A percentile compares a stretch with the other conserved stretches of the same genome.
Conservation (phyloP, 2,888 invertebrate species). For the Oscheius sp. region DNA sequence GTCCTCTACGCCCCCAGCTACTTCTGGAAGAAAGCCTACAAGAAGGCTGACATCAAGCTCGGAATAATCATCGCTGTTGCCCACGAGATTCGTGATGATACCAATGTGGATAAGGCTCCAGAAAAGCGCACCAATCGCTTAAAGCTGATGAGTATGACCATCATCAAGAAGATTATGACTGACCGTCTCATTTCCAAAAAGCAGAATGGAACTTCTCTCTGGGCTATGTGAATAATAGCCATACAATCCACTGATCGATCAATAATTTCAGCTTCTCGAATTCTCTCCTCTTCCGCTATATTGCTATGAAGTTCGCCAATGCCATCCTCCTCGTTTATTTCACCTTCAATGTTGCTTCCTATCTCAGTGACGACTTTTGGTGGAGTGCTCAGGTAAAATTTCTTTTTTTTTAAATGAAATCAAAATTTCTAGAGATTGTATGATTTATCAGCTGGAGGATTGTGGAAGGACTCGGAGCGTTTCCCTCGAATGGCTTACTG, state of each 20-base stretch:
- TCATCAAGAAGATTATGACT: no score
- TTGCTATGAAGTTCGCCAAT: neutral
- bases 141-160: no score
- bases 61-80: no score
- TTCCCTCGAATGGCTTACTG: conserved; percentile 24
- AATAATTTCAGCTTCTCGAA: no score
- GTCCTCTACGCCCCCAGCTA: conserved; percentile 15
- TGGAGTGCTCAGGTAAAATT: conserved; percentile 1
- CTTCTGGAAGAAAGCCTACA: conserved; percentile 11
- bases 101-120: no score
- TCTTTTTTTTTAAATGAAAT: neutral
- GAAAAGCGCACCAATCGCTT: no score
- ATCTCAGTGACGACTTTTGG: conserved; percentile 4
- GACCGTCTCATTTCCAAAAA: no score
- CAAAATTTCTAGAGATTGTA: conserved; percentile 9
- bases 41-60: no score
- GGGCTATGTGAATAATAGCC: no score
- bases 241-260: no score
- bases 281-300: neutral
- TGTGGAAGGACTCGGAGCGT: neutral
- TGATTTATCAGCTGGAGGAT: neutral
- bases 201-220: no score
- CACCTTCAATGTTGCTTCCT: conserved; percentile 8
- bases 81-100: no score
- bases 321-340: neutral